These are phyloP conservation scores for Cydia pomonella DNA, from an alignment of 1,140 invertebrate species.

Conservation along the genomic window DNA sequence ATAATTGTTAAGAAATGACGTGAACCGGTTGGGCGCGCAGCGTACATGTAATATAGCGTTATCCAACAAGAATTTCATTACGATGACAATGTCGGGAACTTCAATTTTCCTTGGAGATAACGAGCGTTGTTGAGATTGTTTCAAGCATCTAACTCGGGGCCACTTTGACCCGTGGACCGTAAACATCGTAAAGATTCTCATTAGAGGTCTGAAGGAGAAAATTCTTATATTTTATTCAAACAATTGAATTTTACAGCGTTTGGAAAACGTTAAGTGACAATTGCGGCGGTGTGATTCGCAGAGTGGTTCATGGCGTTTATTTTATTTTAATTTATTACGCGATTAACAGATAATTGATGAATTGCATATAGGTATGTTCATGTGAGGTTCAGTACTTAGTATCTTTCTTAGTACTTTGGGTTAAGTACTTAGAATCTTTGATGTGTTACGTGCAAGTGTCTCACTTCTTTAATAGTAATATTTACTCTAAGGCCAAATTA, in stretches of 20 bases:
- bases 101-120: slow-evolving; percentile 70
- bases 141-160: slow-evolving; percentile 60
- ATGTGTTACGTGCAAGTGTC: too few species aligned
- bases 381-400: too few species aligned
- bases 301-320: not conserved
- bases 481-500: too few species aligned
- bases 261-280: slow-evolving; percentile 27
- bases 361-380: too few species aligned
- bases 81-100: slow-evolving; percentile 68
- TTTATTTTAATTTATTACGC: too few species aligned
- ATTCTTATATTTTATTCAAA: slow-evolving; percentile 47
- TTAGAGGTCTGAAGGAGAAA: slow-evolving; percentile 57
- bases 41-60: slow-evolving; percentile 49
- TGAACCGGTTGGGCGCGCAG: not conserved
- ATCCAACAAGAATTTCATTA: slow-evolving; percentile 70
- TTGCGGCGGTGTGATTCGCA: slow-evolving; percentile 1
- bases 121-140: slow-evolving; percentile 68
- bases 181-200: slow-evolving; percentile 66
- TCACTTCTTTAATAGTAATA: too few species aligned
- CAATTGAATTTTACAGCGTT: slow-evolving; percentile 38
- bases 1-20: not conserved
- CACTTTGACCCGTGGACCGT: slow-evolving; percentile 72
- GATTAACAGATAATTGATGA: too few species aligned
- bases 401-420: too few species aligned
- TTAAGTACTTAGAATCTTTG: too few species aligned